Evolutionary conservation across 2,113 vertebrate genomes (phyloP).

Genomic region (Psittacara wagleri): DNA sequence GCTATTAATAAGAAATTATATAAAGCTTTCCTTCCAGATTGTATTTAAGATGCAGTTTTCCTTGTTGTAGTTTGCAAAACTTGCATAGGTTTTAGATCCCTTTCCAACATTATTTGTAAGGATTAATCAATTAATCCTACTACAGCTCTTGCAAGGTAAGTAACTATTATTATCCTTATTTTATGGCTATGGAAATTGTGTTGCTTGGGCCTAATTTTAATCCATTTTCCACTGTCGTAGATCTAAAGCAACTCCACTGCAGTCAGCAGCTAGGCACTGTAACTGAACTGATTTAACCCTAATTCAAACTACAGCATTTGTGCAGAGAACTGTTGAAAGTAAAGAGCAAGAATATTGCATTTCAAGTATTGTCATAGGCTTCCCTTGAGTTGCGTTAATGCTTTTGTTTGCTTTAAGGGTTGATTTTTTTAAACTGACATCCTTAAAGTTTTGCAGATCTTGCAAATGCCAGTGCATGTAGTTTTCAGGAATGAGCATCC

Average conservation of each 20-base stretch:
- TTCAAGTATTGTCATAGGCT: background rate
- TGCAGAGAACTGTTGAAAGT: conserved; percentile 3
- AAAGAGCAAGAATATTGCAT: background rate
- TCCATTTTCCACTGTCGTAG: conserved; percentile 33
- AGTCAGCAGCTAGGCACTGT: conserved; percentile 8
- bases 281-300: conserved; percentile 37
- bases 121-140: conserved; percentile 62
- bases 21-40: conserved; percentile 13
- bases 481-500: background rate
- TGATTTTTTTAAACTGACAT: background rate
- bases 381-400: background rate
- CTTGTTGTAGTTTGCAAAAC: background rate
- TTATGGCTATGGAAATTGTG: background rate
- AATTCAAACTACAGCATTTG: background rate
- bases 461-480: background rate
- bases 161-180: conserved; percentile 45
- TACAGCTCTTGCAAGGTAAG: conserved; percentile 35
- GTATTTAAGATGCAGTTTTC: conserved; percentile 17
- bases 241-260: conserved; percentile 22
- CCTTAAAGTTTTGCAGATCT: background rate
- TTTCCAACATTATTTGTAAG: conserved; percentile 24
- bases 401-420: background rate
- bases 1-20: background rate
- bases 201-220: conserved; percentile 43
- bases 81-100: conserved; percentile 3